phyloP scores from a whole-genome alignment of 2,113 vertebrate genomes.

The Cheilinus undulatus region DNA sequence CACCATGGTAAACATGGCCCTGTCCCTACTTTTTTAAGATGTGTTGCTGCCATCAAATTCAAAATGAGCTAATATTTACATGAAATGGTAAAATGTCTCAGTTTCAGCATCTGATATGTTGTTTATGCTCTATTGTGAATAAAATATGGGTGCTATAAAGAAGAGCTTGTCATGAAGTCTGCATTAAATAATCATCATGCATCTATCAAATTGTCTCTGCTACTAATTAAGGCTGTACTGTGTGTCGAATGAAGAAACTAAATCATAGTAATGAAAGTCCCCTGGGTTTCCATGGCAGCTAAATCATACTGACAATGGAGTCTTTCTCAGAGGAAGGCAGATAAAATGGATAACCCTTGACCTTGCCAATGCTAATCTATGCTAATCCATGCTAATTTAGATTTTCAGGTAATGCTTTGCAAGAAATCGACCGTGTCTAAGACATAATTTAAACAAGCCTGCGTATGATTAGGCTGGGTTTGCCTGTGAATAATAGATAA shows the following conservation, averaged over 20 bases:
- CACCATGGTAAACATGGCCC: too few species aligned
- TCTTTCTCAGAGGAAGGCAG: background rate
- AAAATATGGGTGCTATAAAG: too few species aligned
- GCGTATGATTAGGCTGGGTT: slow-evolving; percentile 22
- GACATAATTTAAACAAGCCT: slow-evolving; percentile 34
- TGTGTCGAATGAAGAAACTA: too few species aligned
- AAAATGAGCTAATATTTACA: too few species aligned
- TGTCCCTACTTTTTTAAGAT: too few species aligned
- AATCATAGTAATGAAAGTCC: background rate
- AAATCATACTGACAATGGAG: slow-evolving; percentile 10
- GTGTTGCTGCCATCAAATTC: too few species aligned
- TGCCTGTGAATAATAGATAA: slow-evolving; percentile 52
- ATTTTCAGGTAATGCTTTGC: slow-evolving; percentile 48
- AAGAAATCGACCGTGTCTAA: slow-evolving; percentile 35
- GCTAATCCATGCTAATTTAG: slow-evolving; percentile 54
- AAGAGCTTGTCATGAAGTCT: too few species aligned
- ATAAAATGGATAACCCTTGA: slow-evolving; percentile 51
- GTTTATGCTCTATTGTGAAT: too few species aligned
- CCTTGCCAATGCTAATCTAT: slow-evolving; percentile 61
- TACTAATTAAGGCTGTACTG: slow-evolving; percentile 23
- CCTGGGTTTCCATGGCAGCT: slow-evolving; percentile 1
- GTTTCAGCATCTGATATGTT: too few species aligned
- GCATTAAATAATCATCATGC: slow-evolving; percentile 21
- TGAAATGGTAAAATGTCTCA: too few species aligned
- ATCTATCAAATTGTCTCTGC: slow-evolving; percentile 46